These are phyloP conservation scores for Xylocampa areola DNA, from an alignment of 2,888 invertebrate genomes.

Conservation along the genomic window DNA sequence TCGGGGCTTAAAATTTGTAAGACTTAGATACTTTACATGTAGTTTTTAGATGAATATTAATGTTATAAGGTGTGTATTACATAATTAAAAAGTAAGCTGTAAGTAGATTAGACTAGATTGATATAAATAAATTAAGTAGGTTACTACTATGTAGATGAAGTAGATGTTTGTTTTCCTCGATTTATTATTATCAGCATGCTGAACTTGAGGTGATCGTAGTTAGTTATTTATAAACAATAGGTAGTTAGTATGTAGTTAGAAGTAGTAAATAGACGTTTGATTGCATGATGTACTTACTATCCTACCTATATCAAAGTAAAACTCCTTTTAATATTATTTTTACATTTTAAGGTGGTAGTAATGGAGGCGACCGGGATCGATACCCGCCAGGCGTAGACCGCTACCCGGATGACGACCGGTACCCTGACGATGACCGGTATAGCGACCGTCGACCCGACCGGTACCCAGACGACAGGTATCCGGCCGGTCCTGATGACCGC, in stretches of 20 bases:
- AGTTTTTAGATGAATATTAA: conserved; percentile 12
- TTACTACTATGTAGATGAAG: background rate
- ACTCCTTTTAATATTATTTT: conserved; percentile 29
- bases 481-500: conserved; percentile 87
- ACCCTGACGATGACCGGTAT: conserved; percentile 86
- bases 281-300: conserved; percentile 31
- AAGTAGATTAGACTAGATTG: conserved; percentile 10
- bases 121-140: conserved; percentile 4
- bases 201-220: conserved; percentile 35
- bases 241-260: conserved; percentile 35
- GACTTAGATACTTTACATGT: conserved; percentile 21
- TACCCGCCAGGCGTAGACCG: conserved; percentile 86
- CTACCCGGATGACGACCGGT: conserved; percentile 87
- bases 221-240: conserved; percentile 14
- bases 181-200: conserved; percentile 33
- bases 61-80: conserved; percentile 22
- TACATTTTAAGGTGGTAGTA: conserved; percentile 82
- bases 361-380: conserved; percentile 77
- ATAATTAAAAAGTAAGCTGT: background rate
- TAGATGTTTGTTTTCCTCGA: conserved; percentile 21
- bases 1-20: conserved; percentile 10
- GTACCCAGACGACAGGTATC: conserved; percentile 86
- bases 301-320: conserved; percentile 4
- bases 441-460: conserved; percentile 77
- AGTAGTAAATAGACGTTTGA: conserved; percentile 41